A percentile compares a stretch with the other conserved stretches of the same genome.
These are phyloP conservation scores for Coregonus sp. DNA, from an alignment of 2,797 vertebrate species.

Conservation along the genomic window DNA sequence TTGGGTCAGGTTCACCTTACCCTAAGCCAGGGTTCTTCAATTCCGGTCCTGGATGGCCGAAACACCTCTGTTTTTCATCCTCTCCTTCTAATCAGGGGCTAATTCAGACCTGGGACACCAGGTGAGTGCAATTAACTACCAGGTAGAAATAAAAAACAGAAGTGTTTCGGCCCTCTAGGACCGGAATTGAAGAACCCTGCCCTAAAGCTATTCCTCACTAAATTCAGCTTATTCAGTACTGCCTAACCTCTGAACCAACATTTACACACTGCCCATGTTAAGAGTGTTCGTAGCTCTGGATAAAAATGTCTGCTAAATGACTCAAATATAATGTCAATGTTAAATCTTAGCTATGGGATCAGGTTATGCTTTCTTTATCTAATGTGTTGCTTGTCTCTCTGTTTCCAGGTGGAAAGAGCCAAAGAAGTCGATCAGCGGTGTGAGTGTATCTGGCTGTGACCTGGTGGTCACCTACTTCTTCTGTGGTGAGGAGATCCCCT, in stretches of 20 bases:
- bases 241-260: not conserved
- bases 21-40: no score
- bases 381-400: not conserved
- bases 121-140: no score
- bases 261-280: no score
- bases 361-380: not conserved
- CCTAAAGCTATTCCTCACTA: not conserved
- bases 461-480: conserved; percentile 94
- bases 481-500: conserved; percentile 97
- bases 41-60: no score
- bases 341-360: not conserved
- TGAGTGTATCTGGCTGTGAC: conserved; percentile 29
- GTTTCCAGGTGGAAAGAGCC: not conserved
- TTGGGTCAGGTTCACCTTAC: not conserved
- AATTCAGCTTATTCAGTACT: not conserved
- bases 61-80: no score
- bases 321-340: not conserved
- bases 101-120: no score
- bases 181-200: no score
- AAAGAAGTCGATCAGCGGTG: conserved; percentile 65
- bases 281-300: not conserved
- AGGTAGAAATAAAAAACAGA: no score
- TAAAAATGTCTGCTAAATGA: not conserved
- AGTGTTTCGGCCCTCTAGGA: no score
- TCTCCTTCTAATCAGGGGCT: no score